Evolutionary conservation across 2,797 vertebrate species (phyloP).

Genomic region (Silurus lanzhouensis): DNA sequence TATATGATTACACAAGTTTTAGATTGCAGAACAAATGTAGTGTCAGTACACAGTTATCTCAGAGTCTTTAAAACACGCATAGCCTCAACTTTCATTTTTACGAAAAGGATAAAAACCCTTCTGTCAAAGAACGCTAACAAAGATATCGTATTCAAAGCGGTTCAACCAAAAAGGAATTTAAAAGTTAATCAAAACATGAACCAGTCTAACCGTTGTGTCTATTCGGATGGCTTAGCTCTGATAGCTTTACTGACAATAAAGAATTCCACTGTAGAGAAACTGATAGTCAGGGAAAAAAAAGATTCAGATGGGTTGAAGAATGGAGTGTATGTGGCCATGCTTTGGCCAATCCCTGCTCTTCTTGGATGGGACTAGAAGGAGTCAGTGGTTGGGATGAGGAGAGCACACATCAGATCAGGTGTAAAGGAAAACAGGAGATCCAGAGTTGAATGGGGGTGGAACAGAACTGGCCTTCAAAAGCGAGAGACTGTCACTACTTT

Average conservation of each 20-base stretch:
- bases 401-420: slow-evolving; percentile 29
- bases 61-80: slow-evolving; percentile 24
- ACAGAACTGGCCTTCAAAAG: slow-evolving; percentile 41
- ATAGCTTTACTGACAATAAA: slow-evolving; percentile 41
- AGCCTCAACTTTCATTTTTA: slow-evolving; percentile 35
- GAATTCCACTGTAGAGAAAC: slow-evolving; percentile 47
- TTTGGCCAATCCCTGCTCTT: slow-evolving; percentile 35
- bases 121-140: slow-evolving; percentile 60
- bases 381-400: slow-evolving; percentile 27
- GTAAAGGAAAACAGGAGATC: slow-evolving; percentile 31
- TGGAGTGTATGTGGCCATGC: slow-evolving; percentile 64
- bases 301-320: slow-evolving; percentile 34
- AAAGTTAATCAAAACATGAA: slow-evolving; percentile 37
- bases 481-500: slow-evolving; percentile 23
- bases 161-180: slow-evolving; percentile 66
- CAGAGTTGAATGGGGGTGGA: slow-evolving; percentile 41
- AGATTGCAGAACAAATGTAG: slow-evolving; percentile 55
- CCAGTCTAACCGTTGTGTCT: slow-evolving; percentile 65
- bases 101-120: slow-evolving; percentile 59
- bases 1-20: slow-evolving; percentile 16
- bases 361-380: slow-evolving; percentile 6
- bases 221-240: slow-evolving; percentile 59
- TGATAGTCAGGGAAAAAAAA: slow-evolving; percentile 28
- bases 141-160: slow-evolving; percentile 65
- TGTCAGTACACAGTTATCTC: slow-evolving; percentile 12